Evolutionary conservation across 2,113 vertebrate genomes (phyloP).

Genomic region (Lates calcarifer): DNA sequence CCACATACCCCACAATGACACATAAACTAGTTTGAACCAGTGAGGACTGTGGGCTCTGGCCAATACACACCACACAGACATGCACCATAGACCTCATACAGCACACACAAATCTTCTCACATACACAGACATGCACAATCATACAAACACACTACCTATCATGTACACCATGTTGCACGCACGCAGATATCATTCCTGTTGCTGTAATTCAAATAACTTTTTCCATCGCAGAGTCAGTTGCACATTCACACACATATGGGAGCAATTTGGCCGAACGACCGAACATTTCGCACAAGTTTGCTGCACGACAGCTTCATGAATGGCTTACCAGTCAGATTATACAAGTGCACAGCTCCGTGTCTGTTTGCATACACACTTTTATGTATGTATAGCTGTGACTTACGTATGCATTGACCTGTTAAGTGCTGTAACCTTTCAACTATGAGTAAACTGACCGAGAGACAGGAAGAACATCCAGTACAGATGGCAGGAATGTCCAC

Average conservation of each 20-base stretch:
- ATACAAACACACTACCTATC: slow-evolving; percentile 7
- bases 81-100: slow-evolving; percentile 34
- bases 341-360: slow-evolving; percentile 20
- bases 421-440: slow-evolving; percentile 36
- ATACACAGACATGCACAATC: neutral
- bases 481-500: slow-evolving; percentile 29
- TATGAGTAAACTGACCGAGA: slow-evolving; percentile 37
- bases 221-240: slow-evolving; percentile 9
- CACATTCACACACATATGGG: slow-evolving; percentile 21
- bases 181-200: slow-evolving; percentile 7
- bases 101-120: slow-evolving; percentile 30
- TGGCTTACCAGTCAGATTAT: slow-evolving; percentile 7
- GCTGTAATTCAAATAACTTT: slow-evolving; percentile 28
- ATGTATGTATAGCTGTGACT: slow-evolving; percentile 28
- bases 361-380: slow-evolving; percentile 34
- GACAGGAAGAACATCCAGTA: slow-evolving; percentile 34
- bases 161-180: neutral
- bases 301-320: slow-evolving; percentile 6
- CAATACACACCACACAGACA: slow-evolving; percentile 38
- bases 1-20: slow-evolving; percentile 59
- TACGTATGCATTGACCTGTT: neutral
- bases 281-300: slow-evolving; percentile 24
- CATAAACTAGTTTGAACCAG: slow-evolving; percentile 72
- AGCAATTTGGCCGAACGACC: slow-evolving; percentile 27
- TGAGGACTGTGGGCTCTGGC: slow-evolving; percentile 41